These are phyloP conservation scores for Escarpia spicata DNA, from an alignment of 2,888 invertebrate genomes.

Conservation along the genomic window DNA sequence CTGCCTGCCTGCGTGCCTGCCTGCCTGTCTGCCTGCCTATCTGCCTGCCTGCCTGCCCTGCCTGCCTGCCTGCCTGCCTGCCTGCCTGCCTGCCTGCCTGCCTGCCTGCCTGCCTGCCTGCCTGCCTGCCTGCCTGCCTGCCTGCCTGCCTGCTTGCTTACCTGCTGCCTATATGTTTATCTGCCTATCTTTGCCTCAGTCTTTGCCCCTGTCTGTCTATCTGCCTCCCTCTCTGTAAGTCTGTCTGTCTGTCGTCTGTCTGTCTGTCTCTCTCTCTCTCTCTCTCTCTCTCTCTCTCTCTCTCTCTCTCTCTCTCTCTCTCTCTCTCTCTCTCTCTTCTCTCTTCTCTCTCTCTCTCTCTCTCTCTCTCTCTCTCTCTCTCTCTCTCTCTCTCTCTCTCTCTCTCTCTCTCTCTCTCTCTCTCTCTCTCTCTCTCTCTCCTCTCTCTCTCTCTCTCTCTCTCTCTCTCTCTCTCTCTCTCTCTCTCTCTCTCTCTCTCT, in stretches of 20 bases:
- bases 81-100: constrained; percentile 19
- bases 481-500: constrained; percentile 23
- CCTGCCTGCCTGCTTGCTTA: neutral
- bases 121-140: constrained; percentile 19
- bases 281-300: constrained; percentile 35
- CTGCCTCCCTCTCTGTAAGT: constrained; percentile 22
- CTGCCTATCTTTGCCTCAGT: neutral
- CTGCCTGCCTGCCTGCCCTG: constrained; percentile 19
- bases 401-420: constrained; percentile 22
- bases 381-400: constrained; percentile 26
- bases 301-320: constrained; percentile 35
- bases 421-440: neutral
- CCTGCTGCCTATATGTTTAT: neutral
- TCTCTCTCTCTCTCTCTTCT: constrained; percentile 33
- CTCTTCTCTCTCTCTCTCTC: no score
- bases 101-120: constrained; percentile 19
- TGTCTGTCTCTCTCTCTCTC: constrained; percentile 28
- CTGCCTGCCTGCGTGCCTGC: constrained; percentile 17
- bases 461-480: constrained; percentile 24
- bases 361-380: no score
- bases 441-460: no score
- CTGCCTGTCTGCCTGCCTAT: neutral
- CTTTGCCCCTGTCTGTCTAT: neutral
- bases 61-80: constrained; percentile 20
- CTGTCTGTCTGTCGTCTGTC: constrained; percentile 27